A percentile compares a stretch with the other conserved stretches of the same genome.
Evolutionary conservation across 2,888 invertebrate genomes (phyloP).

Genomic region (Kuschelorhynchus macadamiae): DNA sequence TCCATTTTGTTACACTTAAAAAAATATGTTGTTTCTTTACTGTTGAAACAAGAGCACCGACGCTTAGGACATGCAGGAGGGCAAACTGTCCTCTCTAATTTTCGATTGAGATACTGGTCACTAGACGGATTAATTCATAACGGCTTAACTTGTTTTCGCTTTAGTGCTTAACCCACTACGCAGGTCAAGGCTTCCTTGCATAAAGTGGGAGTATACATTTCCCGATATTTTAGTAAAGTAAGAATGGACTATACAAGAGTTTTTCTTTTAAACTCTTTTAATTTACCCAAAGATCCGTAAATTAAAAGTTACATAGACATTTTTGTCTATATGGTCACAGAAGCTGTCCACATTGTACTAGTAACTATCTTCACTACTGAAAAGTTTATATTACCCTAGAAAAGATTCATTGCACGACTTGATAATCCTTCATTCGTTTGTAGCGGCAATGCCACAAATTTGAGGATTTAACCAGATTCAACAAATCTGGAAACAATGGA

Average conservation of each 20-base stretch:
- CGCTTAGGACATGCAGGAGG: too few species aligned
- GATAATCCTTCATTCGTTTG: not conserved
- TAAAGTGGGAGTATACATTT: too few species aligned
- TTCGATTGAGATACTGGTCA: not conserved
- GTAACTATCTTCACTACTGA: not conserved
- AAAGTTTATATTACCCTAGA: not conserved
- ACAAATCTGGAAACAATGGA: not conserved
- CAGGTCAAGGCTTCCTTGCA: too few species aligned
- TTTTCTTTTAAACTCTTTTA: too few species aligned
- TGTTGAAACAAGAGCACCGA: too few species aligned
- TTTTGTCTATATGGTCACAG: not conserved
- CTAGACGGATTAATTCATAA: not conserved
- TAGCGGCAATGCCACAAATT: conserved; percentile 1
- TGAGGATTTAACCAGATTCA: too few species aligned
- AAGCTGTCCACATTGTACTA: conserved; percentile 6
- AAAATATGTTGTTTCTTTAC: conserved; percentile 10
- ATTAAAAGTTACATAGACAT: not conserved
- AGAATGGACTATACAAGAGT: too few species aligned
- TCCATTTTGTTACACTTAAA: conserved; percentile 34
- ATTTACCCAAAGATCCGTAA: too few species aligned
- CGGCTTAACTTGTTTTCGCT: too few species aligned
- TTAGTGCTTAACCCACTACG: too few species aligned
- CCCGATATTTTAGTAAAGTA: too few species aligned
- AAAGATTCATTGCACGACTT: conserved; percentile 1
- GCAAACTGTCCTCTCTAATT: not conserved